Evolutionary conservation across 1,140 invertebrate species (phyloP), one percentile per base, ranked within the genome.

Genomic region (Orchesella cincta): DNA sequence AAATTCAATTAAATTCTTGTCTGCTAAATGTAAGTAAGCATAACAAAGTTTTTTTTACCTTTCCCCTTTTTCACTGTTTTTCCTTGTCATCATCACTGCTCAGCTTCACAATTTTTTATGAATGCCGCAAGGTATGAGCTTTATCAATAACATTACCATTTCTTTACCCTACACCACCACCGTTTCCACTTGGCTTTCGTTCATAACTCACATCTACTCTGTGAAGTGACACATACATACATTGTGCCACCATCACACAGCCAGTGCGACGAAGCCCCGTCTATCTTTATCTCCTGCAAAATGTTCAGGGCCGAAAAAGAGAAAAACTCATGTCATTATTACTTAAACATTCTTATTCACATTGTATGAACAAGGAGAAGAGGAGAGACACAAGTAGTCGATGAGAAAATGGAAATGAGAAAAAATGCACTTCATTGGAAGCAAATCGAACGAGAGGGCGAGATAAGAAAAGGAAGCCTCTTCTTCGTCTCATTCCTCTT

Each of bases 341-440:
- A 62, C 20, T 46, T n/a, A n/a, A n/a, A n/a, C n/a, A n/a, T n/a
- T n/a, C 62, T 67, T 67, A 31, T 31, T 12, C 62, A 67, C 62
- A 67, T 31, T 31, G 1, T 67, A 57, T 3, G 54, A 57, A 8
- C 5, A 57, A 57, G n/a, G 54, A 12, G 54, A 8, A 26, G 23
- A 57, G 39, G 18, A 46, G 39, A 46, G 39, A 57, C 52, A 14
- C n/a, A n/a, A n/a, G n/a, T 57, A 23, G 62, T 67, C 62, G 31
- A 67, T 31, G 62, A 67, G 31, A 67, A 67, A 67, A 67, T 67
- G 62, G 62, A 67, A 67, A 67, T 67, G 62, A 67, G 62, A 67
- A 67, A 67, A 67, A 67, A 67, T 67, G 62, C 62, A 67, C 62
- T 67, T 67, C 62, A 67, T 67, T 67, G 62, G 62, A 33, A 67